phyloP scores from a whole-genome alignment of 2,888 invertebrate species.

The Mythimna pallens region DNA sequence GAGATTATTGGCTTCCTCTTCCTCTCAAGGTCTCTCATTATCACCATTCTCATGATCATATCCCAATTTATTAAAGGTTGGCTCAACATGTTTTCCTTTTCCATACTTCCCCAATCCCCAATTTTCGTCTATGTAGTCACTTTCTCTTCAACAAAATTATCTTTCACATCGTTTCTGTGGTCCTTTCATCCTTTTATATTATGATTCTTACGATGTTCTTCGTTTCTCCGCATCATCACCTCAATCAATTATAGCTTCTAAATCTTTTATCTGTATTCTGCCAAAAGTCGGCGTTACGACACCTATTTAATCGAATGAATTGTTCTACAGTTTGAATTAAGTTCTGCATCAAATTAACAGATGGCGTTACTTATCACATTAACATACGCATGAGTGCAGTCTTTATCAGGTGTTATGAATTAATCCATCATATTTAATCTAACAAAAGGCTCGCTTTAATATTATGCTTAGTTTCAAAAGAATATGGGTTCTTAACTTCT shows the following conservation, averaged over 20 bases:
- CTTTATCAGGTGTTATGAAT: conserved; percentile 31
- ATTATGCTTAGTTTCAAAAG: neutral
- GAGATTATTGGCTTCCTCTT: neutral
- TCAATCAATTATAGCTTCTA: neutral
- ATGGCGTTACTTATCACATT: conserved; percentile 65
- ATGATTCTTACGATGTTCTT: neutral
- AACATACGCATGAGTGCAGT: conserved; percentile 46
- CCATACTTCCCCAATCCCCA: too few relatives aligned
- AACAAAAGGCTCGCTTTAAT: neutral
- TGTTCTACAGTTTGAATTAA: conserved; percentile 41
- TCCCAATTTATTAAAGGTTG: neutral
- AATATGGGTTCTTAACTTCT: neutral
- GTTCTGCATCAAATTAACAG: conserved; percentile 61
- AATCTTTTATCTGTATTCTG: neutral
- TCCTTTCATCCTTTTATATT: neutral
- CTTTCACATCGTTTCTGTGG: neutral
- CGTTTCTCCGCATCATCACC: neutral
- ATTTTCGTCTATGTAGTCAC: too few relatives aligned
- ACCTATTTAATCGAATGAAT: conserved; percentile 6
- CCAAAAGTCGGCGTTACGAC: neutral
- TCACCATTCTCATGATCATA: neutral
- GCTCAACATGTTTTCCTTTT: too few relatives aligned
- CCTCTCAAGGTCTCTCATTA: neutral
- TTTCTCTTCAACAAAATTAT: too few relatives aligned
- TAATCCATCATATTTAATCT: conserved; percentile 23